These are phyloP conservation scores for Cyanoramphus novaezelandiae DNA, from an alignment of 2,113 vertebrate genomes.

Conservation along the genomic window DNA sequence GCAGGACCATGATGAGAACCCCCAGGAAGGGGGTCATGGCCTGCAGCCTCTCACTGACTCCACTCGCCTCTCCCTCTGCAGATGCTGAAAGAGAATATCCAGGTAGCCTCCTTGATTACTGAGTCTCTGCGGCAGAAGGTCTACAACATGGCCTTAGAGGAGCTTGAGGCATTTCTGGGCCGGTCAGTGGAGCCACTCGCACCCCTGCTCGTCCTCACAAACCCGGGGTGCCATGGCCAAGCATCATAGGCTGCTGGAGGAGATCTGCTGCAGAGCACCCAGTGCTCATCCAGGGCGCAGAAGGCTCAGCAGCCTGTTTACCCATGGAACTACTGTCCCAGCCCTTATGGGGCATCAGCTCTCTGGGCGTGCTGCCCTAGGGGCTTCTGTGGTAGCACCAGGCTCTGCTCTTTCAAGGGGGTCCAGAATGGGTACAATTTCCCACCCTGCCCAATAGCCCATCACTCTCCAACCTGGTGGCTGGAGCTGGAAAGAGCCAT, in stretches of 20 bases:
- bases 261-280: not conserved
- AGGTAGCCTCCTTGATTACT: slow-evolving; percentile 83
- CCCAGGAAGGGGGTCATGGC: accelerated
- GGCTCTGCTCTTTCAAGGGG: not conserved
- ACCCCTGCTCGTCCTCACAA: not conserved
- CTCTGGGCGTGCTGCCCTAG: not conserved
- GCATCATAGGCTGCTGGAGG: not conserved
- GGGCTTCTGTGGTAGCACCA: accelerated
- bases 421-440: not conserved
- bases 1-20: not conserved
- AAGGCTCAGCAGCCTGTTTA: not conserved
- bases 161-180: slow-evolving; percentile 87
- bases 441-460: not conserved
- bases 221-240: too few species aligned
- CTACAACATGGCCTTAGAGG: slow-evolving; percentile 86
- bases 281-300: not conserved
- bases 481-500: not conserved
- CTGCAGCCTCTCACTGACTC: not conserved
- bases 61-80: not conserved
- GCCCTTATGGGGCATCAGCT: not conserved
- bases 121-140: slow-evolving; percentile 83
- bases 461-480: not conserved
- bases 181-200: slow-evolving; percentile 74
- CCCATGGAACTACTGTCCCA: not conserved
- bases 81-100: slow-evolving; percentile 94